These are phyloP conservation scores for Willisornis vidua DNA, from an alignment of 2,113 vertebrate species.

Conservation along the genomic window DNA sequence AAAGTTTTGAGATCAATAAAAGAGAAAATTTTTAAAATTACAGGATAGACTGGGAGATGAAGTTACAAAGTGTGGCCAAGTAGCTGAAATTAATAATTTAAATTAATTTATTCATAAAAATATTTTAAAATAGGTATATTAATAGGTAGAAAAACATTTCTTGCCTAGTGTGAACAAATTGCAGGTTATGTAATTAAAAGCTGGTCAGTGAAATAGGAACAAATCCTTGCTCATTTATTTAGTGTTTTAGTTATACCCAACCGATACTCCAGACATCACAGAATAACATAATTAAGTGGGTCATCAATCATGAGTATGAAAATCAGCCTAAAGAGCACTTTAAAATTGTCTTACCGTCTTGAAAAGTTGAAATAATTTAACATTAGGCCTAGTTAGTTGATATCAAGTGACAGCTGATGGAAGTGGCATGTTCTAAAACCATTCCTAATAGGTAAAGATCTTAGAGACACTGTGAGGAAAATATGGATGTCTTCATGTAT, in stretches of 20 bases:
- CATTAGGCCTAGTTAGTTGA: not conserved
- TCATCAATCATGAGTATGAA: not conserved
- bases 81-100: slow-evolving; percentile 18
- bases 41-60: slow-evolving; percentile 30
- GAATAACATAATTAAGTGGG: not conserved
- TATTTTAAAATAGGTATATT: slow-evolving; percentile 15
- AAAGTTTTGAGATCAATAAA: slow-evolving; percentile 49
- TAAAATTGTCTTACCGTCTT: not conserved
- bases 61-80: slow-evolving; percentile 6
- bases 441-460: not conserved
- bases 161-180: not conserved
- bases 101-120: slow-evolving; percentile 14
- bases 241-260: not conserved
- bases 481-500: not conserved
- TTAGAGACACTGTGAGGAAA: not conserved
- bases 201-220: not conserved
- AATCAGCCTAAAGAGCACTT: not conserved
- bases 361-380: not conserved
- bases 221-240: not conserved
- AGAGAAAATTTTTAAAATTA: slow-evolving; percentile 61
- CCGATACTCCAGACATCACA: not conserved
- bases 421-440: not conserved
- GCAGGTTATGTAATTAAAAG: not conserved
- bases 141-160: not conserved
- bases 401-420: not conserved